Evolutionary conservation across 2,113 vertebrate genomes (phyloP).

Genomic region (Cisticola juncidis): DNA sequence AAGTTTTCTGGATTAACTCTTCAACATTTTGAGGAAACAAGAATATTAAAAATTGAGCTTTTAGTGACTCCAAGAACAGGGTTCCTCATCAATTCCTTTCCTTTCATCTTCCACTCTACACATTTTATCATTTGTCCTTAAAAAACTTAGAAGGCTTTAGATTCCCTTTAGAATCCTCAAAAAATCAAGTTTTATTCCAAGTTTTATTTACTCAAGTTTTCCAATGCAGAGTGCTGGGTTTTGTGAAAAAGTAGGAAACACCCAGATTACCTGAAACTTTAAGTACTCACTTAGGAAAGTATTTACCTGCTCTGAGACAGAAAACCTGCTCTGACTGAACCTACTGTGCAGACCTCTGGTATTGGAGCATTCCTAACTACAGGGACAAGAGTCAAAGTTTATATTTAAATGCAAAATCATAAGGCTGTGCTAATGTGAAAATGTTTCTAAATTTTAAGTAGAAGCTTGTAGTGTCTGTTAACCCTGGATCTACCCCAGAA

Average conservation of each 20-base stretch:
- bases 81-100: neutral
- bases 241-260: neutral
- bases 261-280: neutral
- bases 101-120: neutral
- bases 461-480: neutral
- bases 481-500: neutral
- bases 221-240: neutral
- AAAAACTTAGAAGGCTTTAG: neutral
- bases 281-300: neutral
- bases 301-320: neutral
- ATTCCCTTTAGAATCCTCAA: neutral
- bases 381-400: neutral
- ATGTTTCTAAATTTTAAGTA: neutral
- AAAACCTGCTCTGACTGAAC: neutral
- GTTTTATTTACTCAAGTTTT: neutral
- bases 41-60: neutral
- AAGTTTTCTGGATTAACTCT: neutral
- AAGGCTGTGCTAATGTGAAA: neutral
- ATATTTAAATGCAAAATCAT: neutral
- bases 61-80: neutral
- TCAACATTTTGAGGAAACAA: neutral
- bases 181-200: neutral
- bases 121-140: neutral
- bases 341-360: neutral
- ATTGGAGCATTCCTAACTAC: neutral